Conservation (phyloP, 2,888 invertebrate species). For the Listrodromus nycthemerus region DNA sequence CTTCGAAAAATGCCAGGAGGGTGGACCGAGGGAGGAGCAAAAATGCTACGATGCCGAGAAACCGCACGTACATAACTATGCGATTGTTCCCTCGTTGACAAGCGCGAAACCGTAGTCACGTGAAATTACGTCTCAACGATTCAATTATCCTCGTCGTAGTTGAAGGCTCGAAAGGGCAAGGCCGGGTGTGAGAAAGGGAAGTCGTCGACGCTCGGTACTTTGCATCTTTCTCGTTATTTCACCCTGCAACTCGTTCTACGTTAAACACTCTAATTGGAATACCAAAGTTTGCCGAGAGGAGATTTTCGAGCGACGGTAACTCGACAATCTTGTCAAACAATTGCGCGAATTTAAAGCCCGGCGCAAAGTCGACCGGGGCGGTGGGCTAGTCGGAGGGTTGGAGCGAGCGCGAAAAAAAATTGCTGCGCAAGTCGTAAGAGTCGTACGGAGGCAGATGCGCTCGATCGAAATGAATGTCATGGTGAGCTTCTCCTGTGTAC, state of each 20-base stretch:
- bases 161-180: not conserved
- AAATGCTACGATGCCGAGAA: not conserved
- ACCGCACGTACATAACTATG: not conserved
- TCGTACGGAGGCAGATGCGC: conserved; percentile 1
- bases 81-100: not conserved
- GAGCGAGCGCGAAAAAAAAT: conserved; percentile 8
- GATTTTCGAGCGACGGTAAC: conserved; percentile 13
- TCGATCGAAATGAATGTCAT: not conserved
- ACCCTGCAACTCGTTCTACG: conserved; percentile 1
- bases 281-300: conserved; percentile 28
- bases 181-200: not conserved
- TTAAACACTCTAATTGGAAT: conserved; percentile 41
- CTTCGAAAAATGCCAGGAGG: not conserved
- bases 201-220: not conserved
- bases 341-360: conserved; percentile 19
- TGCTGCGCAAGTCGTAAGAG: not conserved
- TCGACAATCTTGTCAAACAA: conserved; percentile 42
- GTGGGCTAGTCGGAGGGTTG: not conserved
- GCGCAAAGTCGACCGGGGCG: not conserved
- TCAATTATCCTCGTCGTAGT: conserved; percentile 9
- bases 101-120: not conserved
- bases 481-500: not conserved
- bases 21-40: not conserved
- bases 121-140: conserved; percentile 12
- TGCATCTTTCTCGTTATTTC: conserved; percentile 20